Evolutionary conservation across 2,113 vertebrate species (phyloP).

Genomic region (Edolisoma coerulescens): DNA sequence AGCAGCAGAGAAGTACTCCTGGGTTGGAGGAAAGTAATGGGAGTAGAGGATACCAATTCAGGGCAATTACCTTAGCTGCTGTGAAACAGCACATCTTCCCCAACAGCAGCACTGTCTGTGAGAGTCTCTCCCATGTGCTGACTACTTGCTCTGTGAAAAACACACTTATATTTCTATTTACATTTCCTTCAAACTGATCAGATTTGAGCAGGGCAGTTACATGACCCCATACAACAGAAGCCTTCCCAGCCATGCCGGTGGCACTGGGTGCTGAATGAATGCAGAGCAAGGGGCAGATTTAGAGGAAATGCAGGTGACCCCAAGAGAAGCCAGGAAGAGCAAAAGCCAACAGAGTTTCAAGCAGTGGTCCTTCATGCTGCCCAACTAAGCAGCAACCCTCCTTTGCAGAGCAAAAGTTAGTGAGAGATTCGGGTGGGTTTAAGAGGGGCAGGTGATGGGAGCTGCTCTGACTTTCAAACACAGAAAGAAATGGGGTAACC

Average conservation of each 20-base stretch:
- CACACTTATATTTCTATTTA: neutral
- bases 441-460: neutral
- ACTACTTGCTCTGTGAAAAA: neutral
- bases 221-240: neutral
- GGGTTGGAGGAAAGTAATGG: neutral
- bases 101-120: neutral
- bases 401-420: neutral
- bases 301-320: neutral
- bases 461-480: neutral
- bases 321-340: neutral
- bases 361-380: neutral
- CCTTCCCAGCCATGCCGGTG: fast-evolving
- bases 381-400: neutral
- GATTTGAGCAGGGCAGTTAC: neutral
- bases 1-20: neutral
- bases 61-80: neutral
- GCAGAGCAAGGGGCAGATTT: neutral
- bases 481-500: neutral
- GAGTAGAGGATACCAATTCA: neutral
- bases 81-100: neutral
- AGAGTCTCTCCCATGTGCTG: neutral
- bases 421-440: neutral
- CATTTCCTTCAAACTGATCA: neutral
- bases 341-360: neutral
- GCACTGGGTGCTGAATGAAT: neutral